Evolutionary conservation across 2,888 invertebrate genomes (phyloP).

Genomic region (Phortica okadai): DNA sequence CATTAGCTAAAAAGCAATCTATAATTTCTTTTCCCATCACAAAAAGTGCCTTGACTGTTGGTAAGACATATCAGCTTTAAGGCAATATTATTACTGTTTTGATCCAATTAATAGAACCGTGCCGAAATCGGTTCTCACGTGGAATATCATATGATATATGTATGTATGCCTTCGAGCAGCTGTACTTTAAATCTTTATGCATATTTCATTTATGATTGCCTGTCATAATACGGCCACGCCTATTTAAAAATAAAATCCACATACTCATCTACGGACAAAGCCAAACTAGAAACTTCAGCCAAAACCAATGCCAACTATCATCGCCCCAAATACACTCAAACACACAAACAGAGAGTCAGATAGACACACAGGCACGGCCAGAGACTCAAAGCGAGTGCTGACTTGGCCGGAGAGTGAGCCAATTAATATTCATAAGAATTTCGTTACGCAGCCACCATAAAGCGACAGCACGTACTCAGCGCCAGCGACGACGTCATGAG

Average conservation of each 20-base stretch:
- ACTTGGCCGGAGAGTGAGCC: constrained; percentile 40
- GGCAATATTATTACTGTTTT: too few relatives aligned
- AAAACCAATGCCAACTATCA: neutral
- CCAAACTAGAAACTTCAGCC: neutral
- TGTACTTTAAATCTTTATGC: neutral
- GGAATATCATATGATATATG: too few relatives aligned
- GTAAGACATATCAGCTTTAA: too few relatives aligned
- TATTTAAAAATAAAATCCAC: constrained; percentile 4
- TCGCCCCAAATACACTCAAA: too few relatives aligned
- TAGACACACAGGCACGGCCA: neutral
- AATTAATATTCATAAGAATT: constrained; percentile 71
- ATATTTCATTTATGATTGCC: neutral
- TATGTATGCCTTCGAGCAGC: neutral
- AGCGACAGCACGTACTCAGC: constrained; percentile 6
- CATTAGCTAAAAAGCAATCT: too few relatives aligned
- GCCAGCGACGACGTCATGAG: neutral
- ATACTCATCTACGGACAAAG: neutral
- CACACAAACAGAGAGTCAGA: too few relatives aligned
- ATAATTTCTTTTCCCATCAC: too few relatives aligned
- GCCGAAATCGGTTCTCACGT: too few relatives aligned
- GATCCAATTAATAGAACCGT: too few relatives aligned
- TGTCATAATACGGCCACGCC: constrained; percentile 10
- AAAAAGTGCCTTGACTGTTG: too few relatives aligned
- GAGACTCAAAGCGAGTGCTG: neutral
- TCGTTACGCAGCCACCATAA: constrained; percentile 60